A percentile compares a stretch with the other conserved stretches of the same genome.
Conservation (phyloP, 2,797 vertebrate species). For the Garrulus glandarius region DNA sequence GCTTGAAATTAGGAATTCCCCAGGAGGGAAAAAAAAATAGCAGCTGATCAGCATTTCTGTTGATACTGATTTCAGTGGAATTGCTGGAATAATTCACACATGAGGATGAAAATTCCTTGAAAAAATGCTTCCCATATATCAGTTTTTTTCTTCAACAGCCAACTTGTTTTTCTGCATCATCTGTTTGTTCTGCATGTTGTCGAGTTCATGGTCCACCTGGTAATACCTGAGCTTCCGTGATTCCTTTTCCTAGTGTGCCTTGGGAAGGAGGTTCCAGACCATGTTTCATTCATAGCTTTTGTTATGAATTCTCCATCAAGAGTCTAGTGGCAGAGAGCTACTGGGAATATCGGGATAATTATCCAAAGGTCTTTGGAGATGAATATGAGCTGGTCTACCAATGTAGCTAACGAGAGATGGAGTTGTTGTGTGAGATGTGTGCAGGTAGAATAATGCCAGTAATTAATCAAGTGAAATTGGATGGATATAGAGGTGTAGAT, state of each 20-base stretch:
- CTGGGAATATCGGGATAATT: not conserved
- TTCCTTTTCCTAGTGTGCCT: not conserved
- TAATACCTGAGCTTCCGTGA: not conserved
- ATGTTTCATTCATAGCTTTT: not conserved
- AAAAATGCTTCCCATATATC: not conserved
- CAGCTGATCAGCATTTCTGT: not conserved
- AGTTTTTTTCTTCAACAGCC: not conserved
- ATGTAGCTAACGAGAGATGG: not conserved
- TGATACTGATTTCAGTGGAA: not conserved
- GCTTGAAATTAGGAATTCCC: constrained; percentile 37
- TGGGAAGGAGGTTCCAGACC: constrained; percentile 1
- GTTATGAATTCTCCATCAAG: not conserved
- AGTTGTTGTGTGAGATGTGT: not conserved
- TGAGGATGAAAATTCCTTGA: constrained; percentile 1
- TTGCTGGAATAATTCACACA: constrained; percentile 10
- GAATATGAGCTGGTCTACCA: not conserved
- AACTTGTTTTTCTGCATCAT: not conserved
- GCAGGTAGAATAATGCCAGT: not conserved
- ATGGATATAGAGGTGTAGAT: not conserved
- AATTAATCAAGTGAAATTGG: not conserved
- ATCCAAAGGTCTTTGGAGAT: not conserved
- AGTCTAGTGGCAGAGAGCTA: not conserved
- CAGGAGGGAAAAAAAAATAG: not conserved
- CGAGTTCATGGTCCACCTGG: not conserved
- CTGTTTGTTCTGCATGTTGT: constrained; percentile 23